Conservation (phyloP, 1,140 invertebrate species). For the Galleria mellonella region DNA sequence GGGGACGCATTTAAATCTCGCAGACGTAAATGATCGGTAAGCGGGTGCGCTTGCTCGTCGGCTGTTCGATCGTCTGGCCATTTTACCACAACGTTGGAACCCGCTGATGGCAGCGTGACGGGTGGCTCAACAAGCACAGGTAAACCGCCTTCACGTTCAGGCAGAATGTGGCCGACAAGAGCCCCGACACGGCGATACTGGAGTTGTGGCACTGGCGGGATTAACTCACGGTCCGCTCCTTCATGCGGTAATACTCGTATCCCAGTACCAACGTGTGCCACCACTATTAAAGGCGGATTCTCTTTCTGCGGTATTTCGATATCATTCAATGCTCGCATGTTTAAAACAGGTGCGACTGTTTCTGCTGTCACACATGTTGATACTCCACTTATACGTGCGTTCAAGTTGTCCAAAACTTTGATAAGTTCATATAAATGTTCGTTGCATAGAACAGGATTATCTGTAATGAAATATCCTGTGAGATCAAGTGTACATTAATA, state of each 20-base stretch:
- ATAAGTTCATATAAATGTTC: slow-evolving; percentile 80
- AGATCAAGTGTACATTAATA: too few relatives aligned
- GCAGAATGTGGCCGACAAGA: slow-evolving; percentile 60
- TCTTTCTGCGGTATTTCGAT: slow-evolving; percentile 38
- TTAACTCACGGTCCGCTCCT: slow-evolving; percentile 13
- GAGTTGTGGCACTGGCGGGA: slow-evolving; percentile 23
- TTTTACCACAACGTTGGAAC: slow-evolving; percentile 42
- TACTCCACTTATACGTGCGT: slow-evolving; percentile 80
- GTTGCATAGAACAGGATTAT: slow-evolving; percentile 85
- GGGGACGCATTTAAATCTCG: slow-evolving; percentile 47
- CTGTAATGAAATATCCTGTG: slow-evolving; percentile 62
- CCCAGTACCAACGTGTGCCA: slow-evolving; percentile 28
- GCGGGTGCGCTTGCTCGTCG: slow-evolving; percentile 34
- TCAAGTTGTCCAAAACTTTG: slow-evolving; percentile 79
- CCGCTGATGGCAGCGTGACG: slow-evolving; percentile 52
- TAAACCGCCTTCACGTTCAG: slow-evolving; percentile 61
- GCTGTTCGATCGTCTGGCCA: slow-evolving; percentile 43
- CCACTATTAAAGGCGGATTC: slow-evolving; percentile 34
- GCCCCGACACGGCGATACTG: slow-evolving; percentile 46
- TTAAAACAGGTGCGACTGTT: slow-evolving; percentile 57
- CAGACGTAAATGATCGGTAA: slow-evolving; percentile 47
- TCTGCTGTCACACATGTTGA: slow-evolving; percentile 72
- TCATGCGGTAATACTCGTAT: slow-evolving; percentile 16
- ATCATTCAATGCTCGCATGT: slow-evolving; percentile 56
- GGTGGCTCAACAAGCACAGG: slow-evolving; percentile 62